A percentile compares a stretch with the other conserved stretches of the same genome.
phyloP scores from a whole-genome alignment of 2,888 invertebrate species.

The Lepidocyrtinus sp. region DNA sequence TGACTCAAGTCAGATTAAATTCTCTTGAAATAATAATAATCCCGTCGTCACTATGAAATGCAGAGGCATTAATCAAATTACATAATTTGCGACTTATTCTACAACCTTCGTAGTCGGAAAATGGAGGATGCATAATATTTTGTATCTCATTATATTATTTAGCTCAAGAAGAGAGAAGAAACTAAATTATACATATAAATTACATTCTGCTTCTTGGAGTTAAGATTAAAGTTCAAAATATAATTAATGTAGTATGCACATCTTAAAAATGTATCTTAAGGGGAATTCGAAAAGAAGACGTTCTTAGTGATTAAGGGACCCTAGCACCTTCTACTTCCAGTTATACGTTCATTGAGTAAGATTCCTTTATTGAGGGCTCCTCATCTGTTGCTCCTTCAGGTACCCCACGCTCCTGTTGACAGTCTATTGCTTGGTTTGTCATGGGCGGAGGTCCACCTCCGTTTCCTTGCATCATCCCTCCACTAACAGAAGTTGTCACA shows the following conservation, averaged over 20 bases:
- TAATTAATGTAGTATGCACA: too few relatives aligned
- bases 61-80: too few relatives aligned
- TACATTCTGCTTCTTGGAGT: slow-evolving; percentile 45
- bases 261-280: neutral
- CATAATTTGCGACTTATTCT: too few relatives aligned
- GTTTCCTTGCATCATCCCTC: slow-evolving; percentile 34
- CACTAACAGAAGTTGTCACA: slow-evolving; percentile 56
- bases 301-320: too few relatives aligned
- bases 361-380: slow-evolving; percentile 66
- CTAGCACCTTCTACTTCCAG: slow-evolving; percentile 57
- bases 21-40: too few relatives aligned
- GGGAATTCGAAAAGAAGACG: neutral
- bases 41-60: too few relatives aligned
- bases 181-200: slow-evolving; percentile 35
- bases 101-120: too few relatives aligned
- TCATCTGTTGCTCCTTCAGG: slow-evolving; percentile 77
- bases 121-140: too few relatives aligned
- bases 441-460: slow-evolving; percentile 30
- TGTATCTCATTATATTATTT: too few relatives aligned
- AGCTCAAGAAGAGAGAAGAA: too few relatives aligned
- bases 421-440: slow-evolving; percentile 49
- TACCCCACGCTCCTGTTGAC: slow-evolving; percentile 78
- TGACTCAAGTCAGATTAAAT: too few relatives aligned
- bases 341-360: slow-evolving; percentile 70
- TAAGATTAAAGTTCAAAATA: slow-evolving; percentile 53